Evolutionary conservation across 2,113 vertebrate genomes (phyloP), one percentile per base, ranked within the genome.

Genomic region (Turdus rufiventris): DNA sequence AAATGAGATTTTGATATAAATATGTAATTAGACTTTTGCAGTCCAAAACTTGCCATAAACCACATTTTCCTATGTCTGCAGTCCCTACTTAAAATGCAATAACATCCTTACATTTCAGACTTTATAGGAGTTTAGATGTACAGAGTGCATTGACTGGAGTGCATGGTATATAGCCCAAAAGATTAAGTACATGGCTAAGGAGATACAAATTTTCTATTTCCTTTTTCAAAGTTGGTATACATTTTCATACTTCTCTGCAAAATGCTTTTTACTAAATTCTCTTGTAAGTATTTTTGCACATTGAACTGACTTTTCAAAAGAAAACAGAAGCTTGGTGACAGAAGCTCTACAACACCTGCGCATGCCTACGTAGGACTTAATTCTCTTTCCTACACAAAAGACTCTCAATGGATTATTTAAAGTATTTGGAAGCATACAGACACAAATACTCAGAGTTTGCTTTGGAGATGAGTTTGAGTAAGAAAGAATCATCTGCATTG

Each of bases 1-100:
- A 96, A 93, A 94, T 65, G 29, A 92, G 51, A 76, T 79, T 65
- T 51, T 53, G 6, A 79, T 76, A 43, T 60, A 95, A 95, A 85
- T 60, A 93, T 54, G 84, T 76, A 76, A 91, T 93, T 48, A 89
- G 82, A n/a, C 51, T 87, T 95, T 84, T 63, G 43, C 36, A 89
- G 68, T 54, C 38, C 72, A 56, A 95, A 94, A 75, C 48, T 66
- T 87, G 25, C 21, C 65, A 83, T 62, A 68, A 89, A 60, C 31
- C 10, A 24, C 43, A 61, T 76, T 85, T 93, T 83, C 23, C 17
- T 28, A 51, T 67, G 17, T 45, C 61, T 65, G 91, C 12, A 61
- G 38, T 83, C 68, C 94, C 82, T 76, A 72, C 29, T 71, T 36
- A 72, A 58, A 34, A 20, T 57, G 16, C 60, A 83, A 89, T 31